phyloP scores from a whole-genome alignment of 1,140 invertebrate genomes.

The Steinernema khuongi region DNA sequence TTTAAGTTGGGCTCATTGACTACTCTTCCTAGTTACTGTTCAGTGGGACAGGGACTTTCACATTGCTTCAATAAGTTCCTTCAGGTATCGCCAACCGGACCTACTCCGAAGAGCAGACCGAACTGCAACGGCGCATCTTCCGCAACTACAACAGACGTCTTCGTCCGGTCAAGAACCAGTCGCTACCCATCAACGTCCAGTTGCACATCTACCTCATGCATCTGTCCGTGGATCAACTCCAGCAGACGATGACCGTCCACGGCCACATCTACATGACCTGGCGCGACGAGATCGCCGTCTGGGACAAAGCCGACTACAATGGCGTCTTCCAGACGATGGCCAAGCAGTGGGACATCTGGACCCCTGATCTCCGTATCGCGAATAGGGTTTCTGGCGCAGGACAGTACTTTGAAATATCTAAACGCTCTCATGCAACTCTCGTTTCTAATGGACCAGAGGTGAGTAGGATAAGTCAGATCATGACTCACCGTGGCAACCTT shows the following conservation, averaged over 20 bases:
- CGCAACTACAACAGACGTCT: constrained; percentile 41
- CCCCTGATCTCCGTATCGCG: constrained; percentile 23
- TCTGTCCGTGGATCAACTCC: constrained; percentile 43
- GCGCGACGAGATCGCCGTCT: constrained; percentile 45
- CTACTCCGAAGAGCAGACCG: constrained; percentile 47
- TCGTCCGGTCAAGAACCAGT: constrained; percentile 38
- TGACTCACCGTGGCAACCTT: no score
- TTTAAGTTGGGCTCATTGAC: no score
- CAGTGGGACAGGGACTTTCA: no score
- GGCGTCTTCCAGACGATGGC: constrained; percentile 43
- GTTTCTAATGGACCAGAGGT: constrained; percentile 28
- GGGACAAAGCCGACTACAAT: constrained; percentile 51
- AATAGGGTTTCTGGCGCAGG: constrained; percentile 51
- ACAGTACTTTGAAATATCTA: constrained; percentile 50
- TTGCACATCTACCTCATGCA: constrained; percentile 45
- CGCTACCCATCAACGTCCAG: constrained; percentile 19
- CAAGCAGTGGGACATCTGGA: constrained; percentile 43
- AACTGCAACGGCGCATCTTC: constrained; percentile 40
- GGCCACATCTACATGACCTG: constrained; percentile 54
- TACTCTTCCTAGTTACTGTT: no score
- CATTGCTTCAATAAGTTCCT: no score
- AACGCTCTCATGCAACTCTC: constrained; percentile 47
- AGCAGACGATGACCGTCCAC: constrained; percentile 51
- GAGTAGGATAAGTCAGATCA: no score
- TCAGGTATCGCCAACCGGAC: constrained; percentile 47